Evolutionary conservation across 2,113 vertebrate species (phyloP).

Genomic region (Hippopotamus amphibius): DNA sequence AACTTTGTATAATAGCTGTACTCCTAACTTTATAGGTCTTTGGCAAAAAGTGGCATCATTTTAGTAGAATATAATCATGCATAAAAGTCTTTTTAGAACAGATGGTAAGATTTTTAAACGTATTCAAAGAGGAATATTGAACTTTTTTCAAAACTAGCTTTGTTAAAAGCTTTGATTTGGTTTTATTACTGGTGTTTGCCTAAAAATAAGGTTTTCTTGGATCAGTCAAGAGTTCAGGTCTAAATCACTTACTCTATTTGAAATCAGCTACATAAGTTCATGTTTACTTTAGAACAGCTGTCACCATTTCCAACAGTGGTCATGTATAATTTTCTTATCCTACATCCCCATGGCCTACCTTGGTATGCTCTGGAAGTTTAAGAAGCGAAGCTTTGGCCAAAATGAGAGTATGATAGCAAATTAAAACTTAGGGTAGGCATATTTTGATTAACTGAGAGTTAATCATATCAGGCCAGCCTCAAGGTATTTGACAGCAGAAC

Average conservation of each 20-base stretch:
- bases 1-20: neutral
- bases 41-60: neutral
- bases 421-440: neutral
- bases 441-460: neutral
- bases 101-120: neutral
- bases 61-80: neutral
- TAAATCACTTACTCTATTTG: neutral
- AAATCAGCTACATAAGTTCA: neutral
- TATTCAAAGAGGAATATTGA: neutral
- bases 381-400: neutral
- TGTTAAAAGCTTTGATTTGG: neutral
- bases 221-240: neutral
- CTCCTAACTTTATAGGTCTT: neutral
- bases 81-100: neutral
- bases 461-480: neutral
- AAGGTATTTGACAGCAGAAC: neutral
- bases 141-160: neutral
- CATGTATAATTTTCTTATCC: neutral
- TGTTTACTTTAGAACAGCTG: neutral
- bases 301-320: neutral
- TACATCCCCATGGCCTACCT: neutral
- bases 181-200: neutral
- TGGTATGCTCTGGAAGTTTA: neutral
- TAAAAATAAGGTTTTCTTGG: neutral
- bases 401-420: neutral